phyloP scores from a whole-genome alignment of 2,797 vertebrate genomes.

The Linurgus olivaceus region DNA sequence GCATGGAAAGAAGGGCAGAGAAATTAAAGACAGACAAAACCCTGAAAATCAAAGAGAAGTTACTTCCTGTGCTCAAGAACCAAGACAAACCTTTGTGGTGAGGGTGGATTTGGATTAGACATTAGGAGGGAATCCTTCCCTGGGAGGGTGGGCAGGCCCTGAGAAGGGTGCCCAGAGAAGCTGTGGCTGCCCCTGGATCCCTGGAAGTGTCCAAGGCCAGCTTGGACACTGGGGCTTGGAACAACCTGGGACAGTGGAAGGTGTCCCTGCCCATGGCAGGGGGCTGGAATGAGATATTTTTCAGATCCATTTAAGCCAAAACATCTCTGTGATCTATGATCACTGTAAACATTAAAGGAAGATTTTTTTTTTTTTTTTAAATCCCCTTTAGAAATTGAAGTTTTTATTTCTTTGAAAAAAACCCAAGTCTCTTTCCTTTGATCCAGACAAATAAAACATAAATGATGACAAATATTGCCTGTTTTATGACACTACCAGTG shows the following conservation, averaged over 20 bases:
- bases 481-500: not conserved
- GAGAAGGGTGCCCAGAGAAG: not conserved
- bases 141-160: accelerated
- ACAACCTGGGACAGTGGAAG: accelerated
- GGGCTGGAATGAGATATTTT: not conserved
- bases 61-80: not conserved
- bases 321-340: not conserved
- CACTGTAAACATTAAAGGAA: not conserved
- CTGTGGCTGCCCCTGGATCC: not conserved
- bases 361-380: not conserved
- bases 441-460: conserved; percentile 1
- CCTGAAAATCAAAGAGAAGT: not conserved
- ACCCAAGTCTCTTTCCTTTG: not conserved
- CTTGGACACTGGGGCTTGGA: accelerated
- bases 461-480: not conserved
- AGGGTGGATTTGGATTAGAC: not conserved
- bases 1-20: not conserved
- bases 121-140: not conserved
- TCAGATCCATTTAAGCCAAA: not conserved
- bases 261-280: not conserved
- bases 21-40: not conserved
- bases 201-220: not conserved
- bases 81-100: not conserved
- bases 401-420: not conserved
- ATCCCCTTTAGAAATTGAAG: not conserved